Evolutionary conservation across 2,113 vertebrate genomes (phyloP).

Genomic region (Mystacornis crossleyi): DNA sequence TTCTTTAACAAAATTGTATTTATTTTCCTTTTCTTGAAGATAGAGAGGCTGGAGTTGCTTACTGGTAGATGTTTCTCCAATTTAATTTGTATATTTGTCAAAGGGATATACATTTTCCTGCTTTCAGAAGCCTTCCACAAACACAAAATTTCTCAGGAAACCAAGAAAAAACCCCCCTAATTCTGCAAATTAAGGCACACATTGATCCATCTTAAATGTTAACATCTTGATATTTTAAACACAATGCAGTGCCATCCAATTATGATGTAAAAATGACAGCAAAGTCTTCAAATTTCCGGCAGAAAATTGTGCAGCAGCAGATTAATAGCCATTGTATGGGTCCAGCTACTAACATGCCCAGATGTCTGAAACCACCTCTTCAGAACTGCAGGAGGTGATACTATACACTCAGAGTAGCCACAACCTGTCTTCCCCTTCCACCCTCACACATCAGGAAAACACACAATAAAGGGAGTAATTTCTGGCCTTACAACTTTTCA

Average conservation of each 20-base stretch:
- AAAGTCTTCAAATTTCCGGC: not conserved
- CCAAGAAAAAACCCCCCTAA: not conserved
- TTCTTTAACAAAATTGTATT: not conserved
- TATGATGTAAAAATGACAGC: not conserved
- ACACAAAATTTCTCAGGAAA: not conserved
- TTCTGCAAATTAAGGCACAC: not conserved
- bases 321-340: not conserved
- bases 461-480: not conserved
- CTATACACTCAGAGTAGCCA: not conserved
- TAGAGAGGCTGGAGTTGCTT: not conserved
- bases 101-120: not conserved
- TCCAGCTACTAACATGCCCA: not conserved
- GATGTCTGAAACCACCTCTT: not conserved
- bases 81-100: not conserved
- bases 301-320: not conserved
- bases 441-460: not conserved
- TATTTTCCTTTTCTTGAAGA: not conserved
- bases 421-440: not conserved
- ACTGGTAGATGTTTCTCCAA: not conserved
- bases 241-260: not conserved
- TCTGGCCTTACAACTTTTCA: not conserved
- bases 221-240: not conserved
- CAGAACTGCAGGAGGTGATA: not conserved
- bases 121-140: not conserved
- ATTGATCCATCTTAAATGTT: not conserved